Evolutionary conservation across 1,140 invertebrate species (phyloP), one percentile per base, ranked within the genome.

Genomic region (Formica exsecta): DNA sequence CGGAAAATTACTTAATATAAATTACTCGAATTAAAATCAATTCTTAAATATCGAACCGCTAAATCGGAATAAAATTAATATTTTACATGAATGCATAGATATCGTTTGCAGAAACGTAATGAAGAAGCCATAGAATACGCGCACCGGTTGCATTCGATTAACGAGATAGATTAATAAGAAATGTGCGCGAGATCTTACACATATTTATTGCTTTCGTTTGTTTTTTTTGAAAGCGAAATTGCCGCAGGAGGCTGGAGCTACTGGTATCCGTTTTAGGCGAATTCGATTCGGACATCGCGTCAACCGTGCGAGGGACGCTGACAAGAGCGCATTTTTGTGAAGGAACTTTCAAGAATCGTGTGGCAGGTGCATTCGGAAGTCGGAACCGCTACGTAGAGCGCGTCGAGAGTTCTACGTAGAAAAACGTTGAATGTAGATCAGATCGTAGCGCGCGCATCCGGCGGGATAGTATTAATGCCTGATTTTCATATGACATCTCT

Each of bases 171-270:
- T 25, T 19, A 77, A 73, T 41, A 79, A 62, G 41, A 68, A 6
- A 54, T 16, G 16, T 71, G 2, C 36, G 54, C 11, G n/a, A 66
- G 2, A 16, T 71, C 94, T 95, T 93, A 95, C 94, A 95, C 87
- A 94, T 93, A 74, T 91, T 93, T 86, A 92, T 90, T 61, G 91
- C 91, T 86, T 90, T 93, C 70, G 91, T 77, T 80, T 87, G 84
- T 85, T 91, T 93, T 85, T 94, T 95, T 83, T 94, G 93, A 85
- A 94, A 95, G 62, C 94, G 92, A 84, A 95, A 95, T 71, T 91
- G 93, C 57, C 94, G 91, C 7, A 95, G 77, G 85, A 92, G 85
- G 75, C 90, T 94, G 38, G 91, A 92, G 80, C 91, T 93, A 71
- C 91, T 86, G 4, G 90, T 87, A 65, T 93, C 92, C 68, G 87